Conservation (phyloP, 2,113 vertebrate species). For the Elaphurus davidianus region DNA sequence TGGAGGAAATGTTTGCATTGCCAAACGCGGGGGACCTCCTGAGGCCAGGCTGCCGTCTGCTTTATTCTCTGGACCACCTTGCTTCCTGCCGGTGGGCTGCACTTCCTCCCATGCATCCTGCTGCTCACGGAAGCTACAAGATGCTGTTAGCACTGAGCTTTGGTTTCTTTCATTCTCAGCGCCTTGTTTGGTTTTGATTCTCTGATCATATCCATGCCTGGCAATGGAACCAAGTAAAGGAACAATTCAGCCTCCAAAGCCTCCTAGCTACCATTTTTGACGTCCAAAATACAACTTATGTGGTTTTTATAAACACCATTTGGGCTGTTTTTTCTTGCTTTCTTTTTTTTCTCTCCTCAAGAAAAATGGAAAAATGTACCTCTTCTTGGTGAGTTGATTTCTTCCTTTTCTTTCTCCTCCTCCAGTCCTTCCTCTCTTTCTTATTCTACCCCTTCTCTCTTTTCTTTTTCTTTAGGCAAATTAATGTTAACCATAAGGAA, state of each 20-base stretch:
- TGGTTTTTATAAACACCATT: not conserved
- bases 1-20: slow-evolving; percentile 23
- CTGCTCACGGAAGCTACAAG: not conserved
- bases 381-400: not conserved
- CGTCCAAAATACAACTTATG: not conserved
- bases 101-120: slow-evolving; percentile 16
- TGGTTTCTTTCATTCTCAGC: not conserved
- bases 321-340: not conserved
- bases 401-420: not conserved
- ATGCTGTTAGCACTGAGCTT: slow-evolving; percentile 18
- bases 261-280: not conserved
- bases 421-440: not conserved
- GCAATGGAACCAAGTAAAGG: not conserved
- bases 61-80: slow-evolving; percentile 1
- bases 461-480: not conserved
- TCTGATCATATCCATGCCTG: not conserved
- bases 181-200: not conserved
- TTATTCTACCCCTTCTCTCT: not conserved
- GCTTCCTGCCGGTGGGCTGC: not conserved
- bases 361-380: not conserved
- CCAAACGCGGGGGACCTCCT: not conserved
- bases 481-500: not conserved
- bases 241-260: not conserved
- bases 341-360: not conserved
- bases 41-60: not conserved